phyloP scores from a whole-genome alignment of 2,797 vertebrate genomes.

The Pachyuromys duprasi region DNA sequence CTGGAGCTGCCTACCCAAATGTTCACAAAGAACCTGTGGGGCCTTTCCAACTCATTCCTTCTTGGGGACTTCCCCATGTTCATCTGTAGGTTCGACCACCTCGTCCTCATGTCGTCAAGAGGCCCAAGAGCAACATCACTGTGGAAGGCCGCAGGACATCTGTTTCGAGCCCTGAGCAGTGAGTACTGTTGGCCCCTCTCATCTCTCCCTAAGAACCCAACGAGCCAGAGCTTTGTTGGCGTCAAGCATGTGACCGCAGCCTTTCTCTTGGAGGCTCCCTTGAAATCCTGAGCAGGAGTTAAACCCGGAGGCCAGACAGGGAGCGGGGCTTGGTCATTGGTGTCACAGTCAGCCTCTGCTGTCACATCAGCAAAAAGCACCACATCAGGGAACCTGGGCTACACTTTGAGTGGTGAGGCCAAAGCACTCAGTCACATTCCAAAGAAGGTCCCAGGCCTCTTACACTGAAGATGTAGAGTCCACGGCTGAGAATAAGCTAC shows the following conservation, averaged over 20 bases:
- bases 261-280: conserved; percentile 33
- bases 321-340: conserved; percentile 8
- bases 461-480: background rate
- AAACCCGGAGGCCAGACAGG: background rate
- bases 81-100: conserved; percentile 89
- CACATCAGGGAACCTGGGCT: background rate
- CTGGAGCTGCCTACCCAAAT: background rate
- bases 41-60: conserved; percentile 52
- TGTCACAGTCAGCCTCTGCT: background rate
- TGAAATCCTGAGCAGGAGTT: background rate
- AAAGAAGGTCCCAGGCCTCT: background rate
- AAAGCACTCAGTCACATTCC: background rate
- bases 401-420: background rate
- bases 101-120: conserved; percentile 92
- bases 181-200: conserved; percentile 78
- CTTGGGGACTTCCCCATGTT: conserved; percentile 31
- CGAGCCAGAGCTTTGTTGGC: background rate
- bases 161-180: conserved; percentile 93
- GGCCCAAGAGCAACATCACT: conserved; percentile 92
- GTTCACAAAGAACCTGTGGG: background rate
- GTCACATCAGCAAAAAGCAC: background rate
- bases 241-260: fast-evolving
- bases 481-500: background rate
- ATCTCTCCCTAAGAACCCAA: background rate
- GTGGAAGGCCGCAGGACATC: conserved; percentile 90